A percentile compares a stretch with the other conserved stretches of the same genome.
These are phyloP conservation scores for Centropus bengalensis DNA, from an alignment of 2,113 vertebrate species.

Conservation along the genomic window DNA sequence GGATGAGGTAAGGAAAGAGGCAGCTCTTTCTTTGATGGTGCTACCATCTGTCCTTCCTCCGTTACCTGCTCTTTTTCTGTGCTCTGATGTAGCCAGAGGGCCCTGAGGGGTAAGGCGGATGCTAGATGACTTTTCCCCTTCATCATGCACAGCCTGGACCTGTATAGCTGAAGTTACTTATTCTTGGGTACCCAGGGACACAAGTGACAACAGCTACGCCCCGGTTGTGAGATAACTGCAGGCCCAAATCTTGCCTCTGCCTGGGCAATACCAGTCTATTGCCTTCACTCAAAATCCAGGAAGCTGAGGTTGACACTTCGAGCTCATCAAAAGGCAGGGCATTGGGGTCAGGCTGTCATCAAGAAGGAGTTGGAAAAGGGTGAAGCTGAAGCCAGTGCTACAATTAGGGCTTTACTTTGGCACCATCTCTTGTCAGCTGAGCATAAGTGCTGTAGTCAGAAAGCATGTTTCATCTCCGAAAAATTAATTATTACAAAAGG, in stretches of 20 bases:
- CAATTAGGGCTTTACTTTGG: conserved; percentile 2
- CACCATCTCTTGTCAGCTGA: not conserved
- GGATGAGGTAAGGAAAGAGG: not conserved
- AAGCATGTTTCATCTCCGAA: not conserved
- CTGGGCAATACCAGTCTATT: not conserved
- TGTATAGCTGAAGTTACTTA: not conserved
- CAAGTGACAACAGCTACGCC: not conserved
- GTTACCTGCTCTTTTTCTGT: not conserved
- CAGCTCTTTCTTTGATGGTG: not conserved
- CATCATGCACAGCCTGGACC: not conserved
- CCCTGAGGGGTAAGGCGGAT: not conserved
- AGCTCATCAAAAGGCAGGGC: not conserved
- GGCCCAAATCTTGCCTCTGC: not conserved
- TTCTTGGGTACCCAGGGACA: not conserved
- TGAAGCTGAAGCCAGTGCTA: not conserved
- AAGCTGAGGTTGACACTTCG: not conserved
- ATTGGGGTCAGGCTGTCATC: not conserved
- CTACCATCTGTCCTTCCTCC: not conserved
- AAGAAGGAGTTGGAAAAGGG: not conserved
- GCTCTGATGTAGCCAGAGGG: not conserved
- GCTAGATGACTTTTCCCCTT: not conserved
- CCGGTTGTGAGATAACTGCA: not conserved
- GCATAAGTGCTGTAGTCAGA: not conserved
- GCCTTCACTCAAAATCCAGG: not conserved
- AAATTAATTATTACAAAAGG: not conserved